Evolutionary conservation across 2,888 invertebrate genomes (phyloP).

Genomic region (Leptopilina myrica): DNA sequence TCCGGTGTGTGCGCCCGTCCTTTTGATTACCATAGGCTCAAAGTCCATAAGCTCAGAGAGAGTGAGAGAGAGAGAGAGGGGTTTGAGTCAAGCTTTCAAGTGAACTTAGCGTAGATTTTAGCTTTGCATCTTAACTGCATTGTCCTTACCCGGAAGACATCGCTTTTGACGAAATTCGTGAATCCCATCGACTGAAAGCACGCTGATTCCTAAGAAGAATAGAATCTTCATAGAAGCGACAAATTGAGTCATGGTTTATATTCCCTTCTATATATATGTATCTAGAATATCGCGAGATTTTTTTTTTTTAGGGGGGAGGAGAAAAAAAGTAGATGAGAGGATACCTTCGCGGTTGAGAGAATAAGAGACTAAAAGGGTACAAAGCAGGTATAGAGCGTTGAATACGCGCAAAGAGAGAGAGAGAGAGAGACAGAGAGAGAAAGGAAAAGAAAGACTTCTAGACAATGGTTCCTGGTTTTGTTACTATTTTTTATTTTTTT

Average conservation of each 20-base stretch:
- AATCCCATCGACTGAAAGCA: conserved; percentile 54
- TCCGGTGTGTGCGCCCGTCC: conserved; percentile 15
- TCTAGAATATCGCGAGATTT: neutral
- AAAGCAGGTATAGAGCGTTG: conserved; percentile 42
- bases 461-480: conserved; percentile 61
- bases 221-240: conserved; percentile 52
- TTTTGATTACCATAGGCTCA: conserved; percentile 34
- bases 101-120: conserved; percentile 30
- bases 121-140: conserved; percentile 53
- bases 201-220: conserved; percentile 51
- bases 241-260: conserved; percentile 48
- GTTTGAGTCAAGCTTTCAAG: conserved; percentile 24
- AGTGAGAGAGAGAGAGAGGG: neutral
- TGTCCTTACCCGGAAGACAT: conserved; percentile 53
- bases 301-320: neutral
- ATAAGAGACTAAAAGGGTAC: conserved; percentile 29
- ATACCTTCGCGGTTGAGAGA: conserved; percentile 30
- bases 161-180: conserved; percentile 53
- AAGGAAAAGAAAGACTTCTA: conserved; percentile 31
- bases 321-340: neutral
- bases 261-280: neutral
- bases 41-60: conserved; percentile 22
- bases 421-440: no score
- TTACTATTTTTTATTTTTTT: conserved; percentile 45
- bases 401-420: conserved; percentile 49